A percentile compares a stretch with the other conserved stretches of the same genome.
These are phyloP conservation scores for Monoplex corrugatus DNA, from an alignment of 2,888 invertebrate genomes.

Conservation along the genomic window DNA sequence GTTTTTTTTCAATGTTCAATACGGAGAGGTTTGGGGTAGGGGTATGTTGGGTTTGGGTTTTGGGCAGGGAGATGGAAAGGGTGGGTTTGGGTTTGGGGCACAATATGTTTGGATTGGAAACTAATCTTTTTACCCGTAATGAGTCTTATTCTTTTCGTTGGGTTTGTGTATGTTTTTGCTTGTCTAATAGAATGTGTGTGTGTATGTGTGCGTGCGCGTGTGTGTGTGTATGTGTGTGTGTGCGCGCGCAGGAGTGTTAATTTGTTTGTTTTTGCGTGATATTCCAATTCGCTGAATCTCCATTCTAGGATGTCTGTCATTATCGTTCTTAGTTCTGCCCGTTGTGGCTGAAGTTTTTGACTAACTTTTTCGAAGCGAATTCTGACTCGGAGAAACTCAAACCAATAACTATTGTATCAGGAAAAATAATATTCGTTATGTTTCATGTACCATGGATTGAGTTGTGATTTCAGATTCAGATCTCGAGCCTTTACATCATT, in stretches of 20 bases:
- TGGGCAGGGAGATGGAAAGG: not conserved
- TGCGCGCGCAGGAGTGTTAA: not conserved
- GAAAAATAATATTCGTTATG: too few relatives aligned
- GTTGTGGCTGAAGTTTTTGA: not conserved
- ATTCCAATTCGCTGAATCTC: too few relatives aligned
- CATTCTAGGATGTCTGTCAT: too few relatives aligned
- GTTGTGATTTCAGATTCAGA: too few relatives aligned
- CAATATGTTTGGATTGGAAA: not conserved
- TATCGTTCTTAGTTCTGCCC: too few relatives aligned
- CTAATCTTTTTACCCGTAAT: not conserved
- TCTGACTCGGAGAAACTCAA: too few relatives aligned
- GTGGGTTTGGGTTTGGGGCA: not conserved
- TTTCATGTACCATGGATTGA: too few relatives aligned
- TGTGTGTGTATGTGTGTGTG: not conserved
- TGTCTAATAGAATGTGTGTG: not conserved
- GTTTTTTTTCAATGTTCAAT: not conserved
- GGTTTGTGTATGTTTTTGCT: not conserved
- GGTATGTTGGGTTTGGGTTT: not conserved
- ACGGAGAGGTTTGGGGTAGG: not conserved
- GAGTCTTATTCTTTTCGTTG: not conserved
- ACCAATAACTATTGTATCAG: too few relatives aligned
- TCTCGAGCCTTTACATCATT: too few relatives aligned
- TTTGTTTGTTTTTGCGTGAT: too few relatives aligned
- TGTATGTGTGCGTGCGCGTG: not conserved
- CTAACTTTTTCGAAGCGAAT: too few relatives aligned